Evolutionary conservation across 2,113 vertebrate species (phyloP), one percentile per base, ranked within the genome.

Genomic region (Heterotilapia buettikoferi): DNA sequence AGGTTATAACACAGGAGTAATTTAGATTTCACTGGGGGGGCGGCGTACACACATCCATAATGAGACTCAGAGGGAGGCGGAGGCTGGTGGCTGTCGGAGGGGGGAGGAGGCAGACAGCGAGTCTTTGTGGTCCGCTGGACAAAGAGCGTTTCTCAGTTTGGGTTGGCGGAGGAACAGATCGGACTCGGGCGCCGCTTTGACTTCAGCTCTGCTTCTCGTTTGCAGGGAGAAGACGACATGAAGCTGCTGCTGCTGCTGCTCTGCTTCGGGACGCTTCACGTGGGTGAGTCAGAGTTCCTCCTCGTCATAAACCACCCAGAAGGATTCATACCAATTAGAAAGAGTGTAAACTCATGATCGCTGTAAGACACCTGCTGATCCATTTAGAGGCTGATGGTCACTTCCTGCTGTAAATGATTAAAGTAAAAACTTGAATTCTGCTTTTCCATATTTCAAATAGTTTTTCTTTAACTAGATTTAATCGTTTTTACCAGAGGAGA

Each of bases 41-140:
- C 9, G 18, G 14, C 16, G 5, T 33, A 5, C 16, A 68, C 38
- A 33, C 61, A 1, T 11, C 5, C 14, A 16, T 21, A 61, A 59
- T 76, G 36, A 63, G 59, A 68, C 19, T 21, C n/a, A 2, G 38
- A 81, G 80, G 66, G 53, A 80, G 19, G 19, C 52, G 21, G 79
- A 26, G 12, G 61, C 63, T 6, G 31, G 45, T 71, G 36, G 79
- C 66, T 88, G 81, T 85, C 38, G 31, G 88, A n/a, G 82, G 18
- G 66, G 63, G 82, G 82, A 66, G 81, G 82, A 53, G 76, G n/a
- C 19, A 43, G 56, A 95, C 90, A 93, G 88, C 8, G 53, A 14
- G 66, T 88, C 94, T 94, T 93, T 95, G 93, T 94, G 88, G 84
- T 50, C 4, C 4, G 1, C 4, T 6, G 83, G 85, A 94, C 93